Evolutionary conservation across 2,113 vertebrate genomes (phyloP).

Genomic region (human (Homo sapiens)): DNA sequence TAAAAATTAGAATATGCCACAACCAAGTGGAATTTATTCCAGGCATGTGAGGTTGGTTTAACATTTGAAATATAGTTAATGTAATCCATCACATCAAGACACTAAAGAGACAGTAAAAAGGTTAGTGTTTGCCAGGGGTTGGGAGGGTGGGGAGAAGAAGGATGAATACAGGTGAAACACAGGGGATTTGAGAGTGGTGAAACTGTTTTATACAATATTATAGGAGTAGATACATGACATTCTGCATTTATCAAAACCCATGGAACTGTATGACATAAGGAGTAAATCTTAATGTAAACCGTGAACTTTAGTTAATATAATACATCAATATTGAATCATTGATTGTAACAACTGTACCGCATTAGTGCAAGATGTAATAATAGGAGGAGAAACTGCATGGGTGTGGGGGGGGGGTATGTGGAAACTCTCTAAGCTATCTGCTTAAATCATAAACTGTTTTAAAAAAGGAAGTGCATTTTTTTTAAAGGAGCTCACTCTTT

Average conservation of each 20-base stretch:
- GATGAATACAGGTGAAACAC: background rate
- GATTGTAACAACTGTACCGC: background rate
- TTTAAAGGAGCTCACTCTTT: background rate
- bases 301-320: background rate
- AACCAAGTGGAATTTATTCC: background rate
- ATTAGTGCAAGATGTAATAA: background rate
- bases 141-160: background rate
- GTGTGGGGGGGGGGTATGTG: rapidly evolving
- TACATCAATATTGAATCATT: background rate
- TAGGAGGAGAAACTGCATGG: background rate
- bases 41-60: background rate
- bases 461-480: background rate
- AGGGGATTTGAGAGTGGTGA: background rate
- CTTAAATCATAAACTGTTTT: background rate
- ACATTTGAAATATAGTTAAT: background rate
- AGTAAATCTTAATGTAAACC: background rate
- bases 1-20: background rate
- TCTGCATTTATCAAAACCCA: background rate
- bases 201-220: background rate
- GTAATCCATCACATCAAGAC: background rate
- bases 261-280: background rate
- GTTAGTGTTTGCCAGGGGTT: background rate
- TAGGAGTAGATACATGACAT: background rate
- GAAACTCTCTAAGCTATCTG: background rate
- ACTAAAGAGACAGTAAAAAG: background rate